Evolutionary conservation across 1,140 invertebrate genomes (phyloP), one percentile per base, ranked within the genome.

Genomic region (Choristoneura fumiferana): DNA sequence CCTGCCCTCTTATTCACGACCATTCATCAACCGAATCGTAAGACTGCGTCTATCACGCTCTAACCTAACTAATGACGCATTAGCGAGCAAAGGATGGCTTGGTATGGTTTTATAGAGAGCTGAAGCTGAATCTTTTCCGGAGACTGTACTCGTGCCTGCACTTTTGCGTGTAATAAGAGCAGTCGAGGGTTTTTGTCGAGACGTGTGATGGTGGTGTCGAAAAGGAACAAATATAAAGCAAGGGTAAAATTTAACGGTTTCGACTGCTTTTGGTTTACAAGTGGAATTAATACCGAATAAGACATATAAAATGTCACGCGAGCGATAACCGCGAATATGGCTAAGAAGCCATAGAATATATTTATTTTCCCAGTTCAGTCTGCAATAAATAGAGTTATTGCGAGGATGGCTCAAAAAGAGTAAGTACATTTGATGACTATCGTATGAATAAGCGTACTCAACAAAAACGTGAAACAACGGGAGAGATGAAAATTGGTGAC

Each of bases 1-100:
- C 68, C 69, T 67, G 40, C 45, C 64, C 60, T 65, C 67, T 65
- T 64, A 60, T 66, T 66, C 43, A 49, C 22, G 22, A 29, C 43
- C 43, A 49, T 49, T 49, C 43, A 49, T 49, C 43, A 49, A 49
- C 43, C 43, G 29, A 49, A 49, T 49, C 43, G 43, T 29, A 6
- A 29, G 22, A 2, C 22, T 29, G 22, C n/a, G n/a, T 43, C 40
- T 43, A 43, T 49, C 43, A 22, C 43, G 29, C 43, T 49, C 43
- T 17, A 22, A 6, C 43, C 12, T 49, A 22, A 49, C 17, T 33
- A 49, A 49, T 49, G 12, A 49, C 12, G n/a, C 22, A 18, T 33
- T 17, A 22, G 43, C 12, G 17, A 17, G 43, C 22, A 49, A 49
- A 22, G 43, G 43, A 49, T 49, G 43, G 22, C 40, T 18, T 43